Evolutionary conservation across 2,797 vertebrate genomes (phyloP).

Genomic region (Phrynocephalus forsythii): DNA sequence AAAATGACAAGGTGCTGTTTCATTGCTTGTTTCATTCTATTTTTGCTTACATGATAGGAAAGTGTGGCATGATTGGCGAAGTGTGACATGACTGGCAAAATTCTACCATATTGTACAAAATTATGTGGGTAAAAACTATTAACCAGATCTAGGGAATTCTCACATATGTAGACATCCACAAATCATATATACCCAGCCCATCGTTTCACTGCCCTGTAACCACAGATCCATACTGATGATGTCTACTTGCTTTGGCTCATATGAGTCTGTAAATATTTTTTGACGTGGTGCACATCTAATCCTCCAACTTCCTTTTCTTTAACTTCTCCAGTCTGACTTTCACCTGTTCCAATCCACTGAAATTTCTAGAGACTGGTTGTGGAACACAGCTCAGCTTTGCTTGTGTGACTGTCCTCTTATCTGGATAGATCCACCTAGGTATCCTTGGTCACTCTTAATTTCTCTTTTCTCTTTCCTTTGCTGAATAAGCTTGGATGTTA

Average conservation of each 20-base stretch:
- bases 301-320: neutral
- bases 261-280: too few species aligned
- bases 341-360: neutral
- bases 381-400: neutral
- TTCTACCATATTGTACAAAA: neutral
- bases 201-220: neutral
- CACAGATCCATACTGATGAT: neutral
- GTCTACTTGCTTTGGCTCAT: neutral
- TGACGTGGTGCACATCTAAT: too few species aligned
- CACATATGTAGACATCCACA: neutral
- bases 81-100: neutral
- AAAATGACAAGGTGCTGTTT: neutral
- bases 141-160: neutral
- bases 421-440: neutral
- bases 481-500: neutral
- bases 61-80: neutral
- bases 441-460: neutral
- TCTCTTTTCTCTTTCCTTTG: neutral
- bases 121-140: neutral
- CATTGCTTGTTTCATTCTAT: neutral
- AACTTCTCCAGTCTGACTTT: neutral
- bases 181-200: neutral
- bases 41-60: neutral
- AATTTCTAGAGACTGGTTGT: neutral
- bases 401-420: neutral